Evolutionary conservation across 2,888 invertebrate species (phyloP).

Genomic region (Prenolepis imparis): DNA sequence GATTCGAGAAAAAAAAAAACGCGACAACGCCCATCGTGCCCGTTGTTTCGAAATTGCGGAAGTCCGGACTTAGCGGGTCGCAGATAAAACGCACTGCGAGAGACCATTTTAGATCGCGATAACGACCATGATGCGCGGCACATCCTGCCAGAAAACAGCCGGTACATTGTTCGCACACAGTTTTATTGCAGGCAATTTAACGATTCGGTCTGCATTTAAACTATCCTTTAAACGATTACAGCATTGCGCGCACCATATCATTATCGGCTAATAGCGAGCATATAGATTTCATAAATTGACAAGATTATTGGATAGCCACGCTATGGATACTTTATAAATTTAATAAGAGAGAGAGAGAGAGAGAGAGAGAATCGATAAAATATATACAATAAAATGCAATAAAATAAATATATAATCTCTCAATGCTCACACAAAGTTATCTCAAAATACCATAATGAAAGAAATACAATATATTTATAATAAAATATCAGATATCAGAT

Average conservation of each 20-base stretch:
- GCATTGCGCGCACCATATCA: not conserved
- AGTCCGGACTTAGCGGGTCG: conserved; percentile 49
- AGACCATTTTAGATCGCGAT: conserved; percentile 58
- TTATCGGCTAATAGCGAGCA: conserved; percentile 1
- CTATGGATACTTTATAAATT: not conserved
- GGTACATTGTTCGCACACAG: conserved; percentile 33
- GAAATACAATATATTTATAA: not conserved
- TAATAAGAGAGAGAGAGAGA: no score
- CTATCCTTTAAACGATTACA: conserved; percentile 11
- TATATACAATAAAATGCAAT: no score
- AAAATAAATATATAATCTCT: not conserved
- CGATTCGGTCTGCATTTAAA: conserved; percentile 21
- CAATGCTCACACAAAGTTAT: not conserved
- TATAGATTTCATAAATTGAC: not conserved
- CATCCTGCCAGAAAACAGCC: conserved; percentile 57
- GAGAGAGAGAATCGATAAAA: not conserved
- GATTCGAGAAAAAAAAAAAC: conserved; percentile 8
- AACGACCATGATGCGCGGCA: conserved; percentile 49
- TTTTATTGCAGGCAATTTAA: conserved; percentile 48
- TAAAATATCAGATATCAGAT: not conserved
- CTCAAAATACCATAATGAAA: not conserved
- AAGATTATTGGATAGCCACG: not conserved
- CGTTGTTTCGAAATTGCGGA: conserved; percentile 53
- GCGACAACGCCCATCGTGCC: conserved; percentile 36
- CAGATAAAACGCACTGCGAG: conserved; percentile 49